These are phyloP conservation scores for Leucophora obtusa DNA, from an alignment of 2,888 invertebrate genomes.

Conservation along the genomic window DNA sequence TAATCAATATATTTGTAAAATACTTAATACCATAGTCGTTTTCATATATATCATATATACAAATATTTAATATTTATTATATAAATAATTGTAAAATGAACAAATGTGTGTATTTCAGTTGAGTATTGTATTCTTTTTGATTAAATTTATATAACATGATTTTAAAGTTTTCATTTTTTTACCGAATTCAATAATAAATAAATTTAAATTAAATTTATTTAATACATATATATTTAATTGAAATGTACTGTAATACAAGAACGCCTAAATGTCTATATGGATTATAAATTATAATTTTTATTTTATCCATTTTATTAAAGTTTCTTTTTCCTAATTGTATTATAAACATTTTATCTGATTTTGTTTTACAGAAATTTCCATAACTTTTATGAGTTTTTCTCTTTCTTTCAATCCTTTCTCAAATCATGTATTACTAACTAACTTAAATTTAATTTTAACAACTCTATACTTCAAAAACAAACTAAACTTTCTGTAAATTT, in stretches of 20 bases:
- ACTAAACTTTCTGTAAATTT: neutral
- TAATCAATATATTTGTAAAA: conserved; percentile 18
- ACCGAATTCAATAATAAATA: no score
- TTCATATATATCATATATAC: conserved; percentile 61
- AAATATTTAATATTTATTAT: conserved; percentile 9
- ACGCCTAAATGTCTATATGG: conserved; percentile 56
- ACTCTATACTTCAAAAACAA: no score
- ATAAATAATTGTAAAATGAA: conserved; percentile 53
- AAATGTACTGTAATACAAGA: conserved; percentile 12
- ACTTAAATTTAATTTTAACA: no score
- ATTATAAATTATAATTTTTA: conserved; percentile 6
- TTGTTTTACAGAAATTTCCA: neutral
- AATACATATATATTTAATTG: no score
- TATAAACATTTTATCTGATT: neutral
- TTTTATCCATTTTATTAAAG: neutral
- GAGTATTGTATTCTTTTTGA: neutral
- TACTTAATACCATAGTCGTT: conserved; percentile 57
- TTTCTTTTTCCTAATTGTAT: neutral
- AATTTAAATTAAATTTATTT: no score
- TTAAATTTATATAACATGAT: neutral
- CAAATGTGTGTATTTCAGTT: conserved; percentile 17
- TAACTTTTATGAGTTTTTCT: neutral
- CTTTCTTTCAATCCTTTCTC: neutral
- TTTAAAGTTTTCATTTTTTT: neutral
- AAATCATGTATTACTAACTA: neutral